Conservation (phyloP, 1,140 invertebrate species). For the Plutomurus gul region DNA sequence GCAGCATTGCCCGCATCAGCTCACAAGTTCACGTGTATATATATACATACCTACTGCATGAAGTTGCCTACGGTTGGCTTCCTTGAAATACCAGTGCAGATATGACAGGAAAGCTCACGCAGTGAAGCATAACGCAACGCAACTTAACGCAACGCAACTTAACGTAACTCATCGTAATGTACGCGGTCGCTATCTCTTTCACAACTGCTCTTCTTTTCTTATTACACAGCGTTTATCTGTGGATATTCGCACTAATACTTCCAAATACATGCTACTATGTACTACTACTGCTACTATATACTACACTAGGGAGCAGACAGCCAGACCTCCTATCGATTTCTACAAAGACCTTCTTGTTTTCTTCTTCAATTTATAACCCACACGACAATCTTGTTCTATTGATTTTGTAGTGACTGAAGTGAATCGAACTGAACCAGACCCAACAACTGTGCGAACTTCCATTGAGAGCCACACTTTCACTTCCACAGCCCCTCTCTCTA, state of each 20-base stretch:
- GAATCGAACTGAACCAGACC: neutral
- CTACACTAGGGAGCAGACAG: neutral
- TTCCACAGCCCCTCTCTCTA: no score
- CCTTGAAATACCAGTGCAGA: neutral
- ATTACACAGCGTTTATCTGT: neutral
- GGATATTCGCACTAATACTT: no score
- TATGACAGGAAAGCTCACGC: neutral
- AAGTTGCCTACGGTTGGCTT: no score
- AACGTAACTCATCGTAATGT: neutral
- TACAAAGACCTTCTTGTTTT: conserved; percentile 32
- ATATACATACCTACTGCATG: no score
- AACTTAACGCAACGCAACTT: neutral
- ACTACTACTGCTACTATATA: neutral
- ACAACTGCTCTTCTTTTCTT: neutral
- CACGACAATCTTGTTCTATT: conserved; percentile 38
- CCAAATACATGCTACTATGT: no score
- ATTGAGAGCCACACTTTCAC: no score
- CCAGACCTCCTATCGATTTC: conserved; percentile 18
- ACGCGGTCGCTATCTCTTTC: neutral
- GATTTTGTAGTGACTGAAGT: no score
- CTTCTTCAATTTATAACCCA: conserved; percentile 34
- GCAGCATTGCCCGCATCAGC: neutral
- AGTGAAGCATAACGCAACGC: neutral
- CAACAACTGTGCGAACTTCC: no score
- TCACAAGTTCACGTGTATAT: no score